Percentiles rank a stretch among this genome's conserved stretches.
Conservation (phyloP, 2,888 invertebrate genomes). For the Andrena flavipes region DNA sequence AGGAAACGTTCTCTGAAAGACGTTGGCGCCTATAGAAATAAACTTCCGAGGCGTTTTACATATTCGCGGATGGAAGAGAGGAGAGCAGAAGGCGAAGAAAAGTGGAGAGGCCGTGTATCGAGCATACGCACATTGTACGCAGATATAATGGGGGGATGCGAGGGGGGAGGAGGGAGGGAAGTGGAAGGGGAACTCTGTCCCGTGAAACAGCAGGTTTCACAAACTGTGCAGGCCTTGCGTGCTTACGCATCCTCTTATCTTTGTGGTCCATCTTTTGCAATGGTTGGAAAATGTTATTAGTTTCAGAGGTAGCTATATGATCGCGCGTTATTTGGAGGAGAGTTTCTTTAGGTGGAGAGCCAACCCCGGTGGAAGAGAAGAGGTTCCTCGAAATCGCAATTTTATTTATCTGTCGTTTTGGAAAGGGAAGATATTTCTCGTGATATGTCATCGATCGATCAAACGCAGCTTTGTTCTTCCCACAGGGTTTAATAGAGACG, state of each 20-base stretch:
- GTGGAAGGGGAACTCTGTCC: not conserved
- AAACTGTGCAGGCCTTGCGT: not conserved
- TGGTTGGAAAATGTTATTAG: not conserved
- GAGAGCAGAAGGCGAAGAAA: not conserved
- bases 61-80: constrained; percentile 31
- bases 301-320: no score
- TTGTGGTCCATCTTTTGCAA: not conserved
- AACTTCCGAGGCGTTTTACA: constrained; percentile 53
- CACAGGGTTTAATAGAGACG: not conserved
- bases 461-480: not conserved
- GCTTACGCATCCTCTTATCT: constrained; percentile 3
- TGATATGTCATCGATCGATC: not conserved
- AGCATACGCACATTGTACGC: constrained; percentile 2
- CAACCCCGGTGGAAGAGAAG: no score
- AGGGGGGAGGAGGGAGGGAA: not conserved
- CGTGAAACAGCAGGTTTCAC: constrained; percentile 1
- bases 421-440: no score
- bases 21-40: constrained; percentile 50
- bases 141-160: constrained; percentile 13
- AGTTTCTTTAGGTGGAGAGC: no score
- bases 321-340: no score
- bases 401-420: no score
- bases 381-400: no score
- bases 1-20: constrained; percentile 62
- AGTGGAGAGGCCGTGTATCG: not conserved